Base-by-base conservation (phyloP, 1,140 invertebrate species). In the Solenopsis invicta region DNA sequence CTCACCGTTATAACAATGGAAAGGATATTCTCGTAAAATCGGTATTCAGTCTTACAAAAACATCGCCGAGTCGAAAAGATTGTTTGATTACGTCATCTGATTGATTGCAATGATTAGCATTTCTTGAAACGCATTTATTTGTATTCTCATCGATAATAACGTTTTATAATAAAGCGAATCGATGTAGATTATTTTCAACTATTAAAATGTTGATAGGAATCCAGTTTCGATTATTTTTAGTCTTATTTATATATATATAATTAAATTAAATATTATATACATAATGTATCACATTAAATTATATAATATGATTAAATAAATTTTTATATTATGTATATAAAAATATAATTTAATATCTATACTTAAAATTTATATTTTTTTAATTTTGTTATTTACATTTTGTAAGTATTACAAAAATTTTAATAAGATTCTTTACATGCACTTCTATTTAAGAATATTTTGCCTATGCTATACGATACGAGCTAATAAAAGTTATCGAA, bases 171-270 rank as follows among this genome's bases (percentile, higher is more conserved):
- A 18, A 54, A 2, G 4, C 29, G 24, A 74, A 52, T 16, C 48
- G 48, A 54, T 54, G 21, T n/a, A 54, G 56, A 77, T 77, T 9
- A 56, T 13, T 76, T 24, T 1, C 8, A 76, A n/a, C 45, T 45
- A 41, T 45, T n/a, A 16, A 18, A 69, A 16, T 4, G 45, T 24
- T 12, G 21, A 48, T 50, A 69, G 16, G 29, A 41, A 71, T 71
- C 3, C 6, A 16, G 1, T 34, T 12, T 45, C 13, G 13, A 45
- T 16, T 76, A 74, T 37, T 45, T 45, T 45, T 48, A 77, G 24
- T 41, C 61, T 21, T 9, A 18, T 67, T 12, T 72, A 2, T 34
- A 2, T 13, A 34, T 34, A 34, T 62, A 54, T 13, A 29, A 3
- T 29, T 62, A 29, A 29, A 29, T 29, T 29, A 29, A 29, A 29